Percentiles rank a stretch among this genome's conserved stretches.
These are phyloP conservation scores for Hydroisotoma schaefferi DNA, from an alignment of 2,888 invertebrate species.

Conservation along the genomic window DNA sequence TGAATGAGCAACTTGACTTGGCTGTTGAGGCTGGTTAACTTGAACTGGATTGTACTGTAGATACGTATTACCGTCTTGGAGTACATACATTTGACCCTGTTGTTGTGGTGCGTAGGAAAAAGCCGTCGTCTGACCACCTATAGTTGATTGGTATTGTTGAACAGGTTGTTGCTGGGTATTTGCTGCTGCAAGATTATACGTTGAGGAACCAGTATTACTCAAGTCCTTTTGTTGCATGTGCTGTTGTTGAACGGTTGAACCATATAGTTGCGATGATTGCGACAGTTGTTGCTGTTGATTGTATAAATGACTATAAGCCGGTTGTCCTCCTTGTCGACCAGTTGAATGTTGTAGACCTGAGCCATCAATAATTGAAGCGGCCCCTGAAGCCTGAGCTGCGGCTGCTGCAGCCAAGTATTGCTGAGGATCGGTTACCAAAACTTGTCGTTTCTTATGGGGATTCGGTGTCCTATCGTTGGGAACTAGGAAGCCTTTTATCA, in stretches of 20 bases:
- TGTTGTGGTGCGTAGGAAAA: slow-evolving; percentile 23
- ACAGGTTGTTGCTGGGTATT: slow-evolving; percentile 25
- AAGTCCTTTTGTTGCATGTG: slow-evolving; percentile 16
- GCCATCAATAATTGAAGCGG: slow-evolving; percentile 29
- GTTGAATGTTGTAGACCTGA: background rate
- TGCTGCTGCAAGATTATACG: slow-evolving; percentile 5
- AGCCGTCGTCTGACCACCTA: slow-evolving; percentile 31
- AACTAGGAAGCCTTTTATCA: slow-evolving; percentile 76
- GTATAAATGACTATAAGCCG: background rate
- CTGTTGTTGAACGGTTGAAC: slow-evolving; percentile 13
- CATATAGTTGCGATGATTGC: background rate
- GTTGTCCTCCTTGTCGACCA: background rate
- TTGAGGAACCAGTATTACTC: slow-evolving; percentile 4
- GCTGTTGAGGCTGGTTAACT: slow-evolving; percentile 25
- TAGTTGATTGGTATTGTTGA: slow-evolving; percentile 13
- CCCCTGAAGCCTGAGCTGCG: slow-evolving; percentile 33
- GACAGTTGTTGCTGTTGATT: slow-evolving; percentile 4
- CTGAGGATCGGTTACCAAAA: slow-evolving; percentile 34
- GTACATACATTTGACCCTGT: slow-evolving; percentile 44
- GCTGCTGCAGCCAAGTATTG: slow-evolving; percentile 39
- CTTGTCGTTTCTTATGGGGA: slow-evolving; percentile 44
- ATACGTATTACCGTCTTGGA: slow-evolving; percentile 43
- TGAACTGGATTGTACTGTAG: slow-evolving; percentile 26
- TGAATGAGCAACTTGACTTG: slow-evolving; percentile 17
- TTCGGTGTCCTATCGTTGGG: slow-evolving; percentile 62